Evolutionary conservation across 2,113 vertebrate species (phyloP).

Genomic region (Antennarius striatus): DNA sequence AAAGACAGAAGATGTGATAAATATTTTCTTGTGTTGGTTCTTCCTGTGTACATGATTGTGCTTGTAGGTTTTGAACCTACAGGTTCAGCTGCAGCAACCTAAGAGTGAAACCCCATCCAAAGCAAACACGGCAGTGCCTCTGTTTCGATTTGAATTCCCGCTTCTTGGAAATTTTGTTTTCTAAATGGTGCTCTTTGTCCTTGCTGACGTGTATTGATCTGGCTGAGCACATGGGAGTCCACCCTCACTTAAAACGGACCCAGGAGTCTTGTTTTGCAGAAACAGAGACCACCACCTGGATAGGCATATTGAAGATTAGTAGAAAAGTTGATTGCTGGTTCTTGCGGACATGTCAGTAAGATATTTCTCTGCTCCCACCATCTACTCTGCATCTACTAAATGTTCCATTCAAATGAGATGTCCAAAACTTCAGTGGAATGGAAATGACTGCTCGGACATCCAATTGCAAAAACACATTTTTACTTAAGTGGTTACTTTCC

Average conservation of each 20-base stretch:
- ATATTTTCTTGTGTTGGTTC: conserved; percentile 17
- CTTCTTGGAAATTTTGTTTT: conserved; percentile 53
- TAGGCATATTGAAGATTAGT: conserved; percentile 24
- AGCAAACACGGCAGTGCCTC: conserved; percentile 56
- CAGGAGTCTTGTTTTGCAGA: conserved; percentile 41
- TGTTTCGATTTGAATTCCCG: conserved; percentile 50
- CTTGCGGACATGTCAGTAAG: conserved; percentile 19
- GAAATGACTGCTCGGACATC: conserved; percentile 1
- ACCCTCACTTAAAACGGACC: conserved; percentile 26
- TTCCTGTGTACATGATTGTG: conserved; percentile 20
- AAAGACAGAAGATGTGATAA: conserved; percentile 1
- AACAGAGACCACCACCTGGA: conserved; percentile 51
- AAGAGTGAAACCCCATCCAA: conserved; percentile 67
- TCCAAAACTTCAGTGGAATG: conserved; percentile 6
- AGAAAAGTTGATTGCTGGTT: conserved; percentile 27
- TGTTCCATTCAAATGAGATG: conserved; percentile 18
- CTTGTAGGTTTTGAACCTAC: conserved; percentile 23
- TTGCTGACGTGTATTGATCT: conserved; percentile 37
- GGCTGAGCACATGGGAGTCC: conserved; percentile 35
- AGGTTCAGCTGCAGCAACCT: conserved; percentile 16
- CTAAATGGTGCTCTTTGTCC: conserved; percentile 69
- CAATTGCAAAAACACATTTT: conserved; percentile 10
- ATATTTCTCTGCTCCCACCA: background rate
- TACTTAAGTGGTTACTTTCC: conserved; percentile 16
- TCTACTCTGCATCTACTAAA: conserved; percentile 31